Base-by-base conservation (phyloP, 64 coral and sea anemone genomes). In the Montipora capricornis region DNA sequence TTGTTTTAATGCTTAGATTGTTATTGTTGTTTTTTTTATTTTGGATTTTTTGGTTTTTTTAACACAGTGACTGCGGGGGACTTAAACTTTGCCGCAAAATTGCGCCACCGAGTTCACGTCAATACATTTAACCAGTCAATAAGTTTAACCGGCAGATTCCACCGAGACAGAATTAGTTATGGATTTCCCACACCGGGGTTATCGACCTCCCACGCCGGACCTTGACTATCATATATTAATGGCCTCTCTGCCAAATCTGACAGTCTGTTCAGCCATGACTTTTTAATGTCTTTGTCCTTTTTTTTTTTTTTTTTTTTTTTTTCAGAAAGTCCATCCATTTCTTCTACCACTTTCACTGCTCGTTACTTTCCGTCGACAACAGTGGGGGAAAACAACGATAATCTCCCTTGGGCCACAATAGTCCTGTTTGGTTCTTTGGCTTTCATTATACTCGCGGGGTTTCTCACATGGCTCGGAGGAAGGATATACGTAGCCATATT, bases 401-500 rank as follows among this genome's bases (percentile, higher is more conserved):
- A 71, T 4, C 14, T 9, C 19, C 16, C 13, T 1, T 78, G 76
- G 76, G 1, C 45, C 3, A 5, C 46, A 19, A 19, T 78, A 3
- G 16, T n/a, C 47, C 16, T 78, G 76, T 52, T 49, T 50, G 76
- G 76, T 78, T 16, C 45, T 78, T 16, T 78, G 14, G 76, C 29
- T 14, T 78, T 78, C 17, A 48, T 78, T 46, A 19, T 78, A 50
- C 49, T 78, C 3, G 76, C 44, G 46, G 76, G 76, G 6, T 49
- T 78, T 19, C 47, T 78, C 6, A 78, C 47, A 5, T 78, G 76
- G 76, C 76, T 78, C 45, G 14, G 45, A 0, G 47, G 76, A 14
- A 78, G 44, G 76, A 49, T 78, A 5, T 78, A 78, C 76, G 76
- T 50, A 49, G 47, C 76, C 44, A 48, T 78, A 5, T 78, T 48